Conservation (phyloP, 2,113 vertebrate species). For the Nannospalax galili region DNA sequence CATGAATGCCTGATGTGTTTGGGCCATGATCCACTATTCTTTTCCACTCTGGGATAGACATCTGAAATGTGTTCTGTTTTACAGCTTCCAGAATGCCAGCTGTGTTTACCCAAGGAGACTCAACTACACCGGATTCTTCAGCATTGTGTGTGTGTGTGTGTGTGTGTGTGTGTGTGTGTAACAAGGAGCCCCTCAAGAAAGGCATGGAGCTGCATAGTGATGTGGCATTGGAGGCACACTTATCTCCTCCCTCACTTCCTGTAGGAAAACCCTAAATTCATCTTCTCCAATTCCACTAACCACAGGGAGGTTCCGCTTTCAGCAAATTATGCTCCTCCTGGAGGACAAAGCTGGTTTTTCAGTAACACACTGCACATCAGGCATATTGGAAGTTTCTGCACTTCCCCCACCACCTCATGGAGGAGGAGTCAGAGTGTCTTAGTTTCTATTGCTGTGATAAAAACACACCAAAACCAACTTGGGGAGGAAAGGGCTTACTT, state of each 20-base stretch:
- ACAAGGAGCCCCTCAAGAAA: not conserved
- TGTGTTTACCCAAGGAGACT: not conserved
- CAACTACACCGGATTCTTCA: not conserved
- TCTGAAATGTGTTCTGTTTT: not conserved
- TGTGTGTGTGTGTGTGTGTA: not conserved
- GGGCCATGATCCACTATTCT: not conserved
- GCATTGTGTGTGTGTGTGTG: not conserved
- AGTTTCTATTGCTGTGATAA: too few species aligned
- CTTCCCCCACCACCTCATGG: not conserved
- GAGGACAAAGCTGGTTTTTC: not conserved
- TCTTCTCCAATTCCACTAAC: not conserved
- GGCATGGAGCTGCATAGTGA: not conserved
- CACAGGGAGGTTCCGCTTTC: not conserved
- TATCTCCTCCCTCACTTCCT: rapidly evolving
- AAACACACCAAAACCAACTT: too few species aligned
- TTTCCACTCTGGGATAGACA: not conserved
- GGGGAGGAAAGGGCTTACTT: too few species aligned
- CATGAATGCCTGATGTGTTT: not conserved
- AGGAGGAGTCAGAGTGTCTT: not conserved
- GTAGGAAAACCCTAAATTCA: not conserved
- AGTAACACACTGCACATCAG: not conserved
- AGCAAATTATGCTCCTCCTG: too few species aligned
- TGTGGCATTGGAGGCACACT: not conserved
- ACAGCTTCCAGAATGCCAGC: not conserved
- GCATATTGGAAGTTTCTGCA: not conserved